Evolutionary conservation across 1,140 invertebrate genomes (phyloP), one percentile per base, ranked within the genome.

Genomic region (Lepidurus arcticus): DNA sequence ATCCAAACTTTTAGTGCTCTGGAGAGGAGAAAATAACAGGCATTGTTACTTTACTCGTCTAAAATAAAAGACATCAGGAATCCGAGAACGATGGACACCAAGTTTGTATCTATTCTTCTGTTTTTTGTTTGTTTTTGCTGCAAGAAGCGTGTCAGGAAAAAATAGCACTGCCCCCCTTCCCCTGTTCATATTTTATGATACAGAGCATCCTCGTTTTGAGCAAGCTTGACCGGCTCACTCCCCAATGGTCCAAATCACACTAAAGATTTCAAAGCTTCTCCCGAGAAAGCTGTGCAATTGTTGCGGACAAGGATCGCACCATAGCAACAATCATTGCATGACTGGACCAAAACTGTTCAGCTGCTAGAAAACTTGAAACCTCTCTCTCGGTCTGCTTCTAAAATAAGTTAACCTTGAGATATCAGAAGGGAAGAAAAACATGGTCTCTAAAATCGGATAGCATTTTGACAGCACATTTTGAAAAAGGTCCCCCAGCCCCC

Each of bases 21-120:
- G 53, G 8, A 65, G 53, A 34, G 53, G 53, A 65, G 53, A 65
- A 21, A 65, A 65, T 65, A 65, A 34, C 53, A 65, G 53, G 53
- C 53, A 21, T 65, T 65, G 53, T 65, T 65, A 65, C 53, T 65
- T 65, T 65, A 65, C 0, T 65, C 53, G 7, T 21, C 53, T 21
- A 13, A 65, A 65, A 65, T n/a, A n/a, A 65, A 65, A 65, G 53
- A 16, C 53, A 21, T 16, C 4, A 65, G 13, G 13, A 65, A 65
- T 65, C 53, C 53, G 16, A 13, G 9, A 65, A 65, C 53, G 53
- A 65, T 21, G 53, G 53, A n/a, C 53, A 65, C 16, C 53, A 16
- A 65, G 53, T 65, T 16, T 65, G 4, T 16, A 65, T 65, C 7
- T 9, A 16, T 34, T 34, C 34, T 34, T 34, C 34, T 34, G 53